Percentiles rank a stretch among this genome's conserved stretches.
Conservation (phyloP, 2,113 vertebrate genomes). For the Burhinus bistriatus region DNA sequence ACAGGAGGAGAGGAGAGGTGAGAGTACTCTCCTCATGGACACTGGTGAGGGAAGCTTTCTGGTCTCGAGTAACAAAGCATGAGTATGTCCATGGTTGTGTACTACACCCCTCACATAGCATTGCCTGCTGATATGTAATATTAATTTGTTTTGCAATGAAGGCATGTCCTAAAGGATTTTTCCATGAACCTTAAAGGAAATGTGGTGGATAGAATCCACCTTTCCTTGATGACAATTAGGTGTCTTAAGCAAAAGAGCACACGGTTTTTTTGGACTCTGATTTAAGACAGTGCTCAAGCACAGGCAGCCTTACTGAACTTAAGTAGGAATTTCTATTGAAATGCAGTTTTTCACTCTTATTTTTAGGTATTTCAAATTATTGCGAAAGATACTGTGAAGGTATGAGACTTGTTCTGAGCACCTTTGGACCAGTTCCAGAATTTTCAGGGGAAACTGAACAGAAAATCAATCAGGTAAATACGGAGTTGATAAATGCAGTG, state of each 20-base stretch:
- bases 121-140: background rate
- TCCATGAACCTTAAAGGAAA: background rate
- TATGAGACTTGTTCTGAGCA: conserved; percentile 79
- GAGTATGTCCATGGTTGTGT: fast-evolving
- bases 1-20: background rate
- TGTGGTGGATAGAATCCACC: background rate
- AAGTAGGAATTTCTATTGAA: background rate
- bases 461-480: conserved; percentile 78
- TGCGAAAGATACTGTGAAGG: conserved; percentile 84
- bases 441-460: conserved; percentile 80
- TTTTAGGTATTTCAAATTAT: conserved; percentile 87
- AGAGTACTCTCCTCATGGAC: background rate
- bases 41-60: background rate
- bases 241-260: background rate
- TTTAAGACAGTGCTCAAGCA: background rate
- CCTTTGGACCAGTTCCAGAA: conserved; percentile 87
- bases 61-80: background rate
- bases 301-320: background rate
- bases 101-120: background rate
- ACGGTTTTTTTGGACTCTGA: background rate
- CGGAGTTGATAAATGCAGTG: background rate
- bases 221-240: background rate
- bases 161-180: background rate
- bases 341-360: background rate
- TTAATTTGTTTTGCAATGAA: background rate